A percentile compares a stretch with the other conserved stretches of the same genome.
Evolutionary conservation across 1,140 invertebrate genomes (phyloP).

Genomic region (Gryllus bimaculatus): DNA sequence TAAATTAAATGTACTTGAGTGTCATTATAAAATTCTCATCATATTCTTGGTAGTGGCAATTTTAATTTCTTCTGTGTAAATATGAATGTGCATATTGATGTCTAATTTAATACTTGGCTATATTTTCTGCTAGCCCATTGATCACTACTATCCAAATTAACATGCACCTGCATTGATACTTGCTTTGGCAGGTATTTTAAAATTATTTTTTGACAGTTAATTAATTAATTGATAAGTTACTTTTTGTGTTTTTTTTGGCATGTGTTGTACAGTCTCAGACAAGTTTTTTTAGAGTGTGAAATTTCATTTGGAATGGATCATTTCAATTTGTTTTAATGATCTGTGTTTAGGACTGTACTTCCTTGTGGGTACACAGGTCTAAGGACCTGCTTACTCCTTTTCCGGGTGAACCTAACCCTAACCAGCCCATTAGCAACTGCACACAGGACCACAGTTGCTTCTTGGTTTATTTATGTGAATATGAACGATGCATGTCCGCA

Average conservation of each 20-base stretch:
- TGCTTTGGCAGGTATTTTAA: neutral
- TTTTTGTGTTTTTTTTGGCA: neutral
- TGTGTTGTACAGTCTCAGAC: neutral
- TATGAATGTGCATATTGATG: no score
- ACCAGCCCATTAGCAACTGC: neutral
- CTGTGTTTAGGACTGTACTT: neutral
- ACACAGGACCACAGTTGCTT: neutral
- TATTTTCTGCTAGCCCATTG: neutral
- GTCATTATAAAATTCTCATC: no score
- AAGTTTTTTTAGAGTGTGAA: neutral
- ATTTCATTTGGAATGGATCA: neutral
- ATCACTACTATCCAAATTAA: neutral
- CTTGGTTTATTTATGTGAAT: neutral
- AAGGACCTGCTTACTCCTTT: neutral
- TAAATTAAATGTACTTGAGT: no score
- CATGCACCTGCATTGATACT: neutral
- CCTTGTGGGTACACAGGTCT: neutral
- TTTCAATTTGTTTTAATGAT: neutral
- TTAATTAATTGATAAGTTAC: no score
- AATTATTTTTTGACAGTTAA: no score
- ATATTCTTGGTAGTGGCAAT: no score
- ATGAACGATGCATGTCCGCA: neutral
- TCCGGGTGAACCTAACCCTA: neutral
- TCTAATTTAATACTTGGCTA: neutral
- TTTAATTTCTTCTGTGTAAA: no score